A percentile compares a stretch with the other conserved stretches of the same genome.
phyloP scores from a whole-genome alignment of 2,113 vertebrate species.

The Osmerus eperlanus region DNA sequence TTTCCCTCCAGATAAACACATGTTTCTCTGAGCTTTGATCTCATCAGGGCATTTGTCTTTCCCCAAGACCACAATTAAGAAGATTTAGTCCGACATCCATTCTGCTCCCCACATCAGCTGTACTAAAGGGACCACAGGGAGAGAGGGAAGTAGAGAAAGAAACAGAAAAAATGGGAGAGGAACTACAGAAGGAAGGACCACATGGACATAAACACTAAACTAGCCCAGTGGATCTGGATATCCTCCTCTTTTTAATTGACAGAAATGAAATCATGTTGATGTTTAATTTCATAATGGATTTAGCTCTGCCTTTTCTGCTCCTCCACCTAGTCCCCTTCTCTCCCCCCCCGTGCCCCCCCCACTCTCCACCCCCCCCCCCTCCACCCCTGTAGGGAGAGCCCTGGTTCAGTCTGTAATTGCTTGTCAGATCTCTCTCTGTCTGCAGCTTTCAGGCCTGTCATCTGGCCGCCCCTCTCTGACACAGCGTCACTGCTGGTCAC shows the following conservation, averaged over 20 bases:
- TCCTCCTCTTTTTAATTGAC: no score
- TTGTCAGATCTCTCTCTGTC: not conserved
- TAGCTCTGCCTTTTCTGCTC: not conserved
- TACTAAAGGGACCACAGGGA: not conserved
- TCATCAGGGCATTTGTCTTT: not conserved
- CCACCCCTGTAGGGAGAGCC: not conserved
- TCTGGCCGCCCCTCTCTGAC: no score
- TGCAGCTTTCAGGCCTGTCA: not conserved
- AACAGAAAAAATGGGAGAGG: no score
- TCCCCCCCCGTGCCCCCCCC: not conserved
- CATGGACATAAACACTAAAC: no score
- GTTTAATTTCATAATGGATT: not conserved
- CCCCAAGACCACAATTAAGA: not conserved
- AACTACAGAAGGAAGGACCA: no score
- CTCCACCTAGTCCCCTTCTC: not conserved
- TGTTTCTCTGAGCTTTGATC: not conserved
- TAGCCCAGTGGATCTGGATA: no score
- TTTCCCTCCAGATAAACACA: slow-evolving; percentile 6
- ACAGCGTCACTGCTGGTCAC: no score
- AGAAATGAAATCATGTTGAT: not conserved
- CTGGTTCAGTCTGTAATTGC: not conserved
- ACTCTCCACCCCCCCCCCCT: no score
- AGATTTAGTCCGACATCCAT: not conserved
- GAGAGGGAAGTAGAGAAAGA: not conserved
- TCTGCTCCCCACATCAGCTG: not conserved